These are phyloP conservation scores for Polymixis flavicincta DNA, from an alignment of 2,888 invertebrate genomes.

Conservation along the genomic window DNA sequence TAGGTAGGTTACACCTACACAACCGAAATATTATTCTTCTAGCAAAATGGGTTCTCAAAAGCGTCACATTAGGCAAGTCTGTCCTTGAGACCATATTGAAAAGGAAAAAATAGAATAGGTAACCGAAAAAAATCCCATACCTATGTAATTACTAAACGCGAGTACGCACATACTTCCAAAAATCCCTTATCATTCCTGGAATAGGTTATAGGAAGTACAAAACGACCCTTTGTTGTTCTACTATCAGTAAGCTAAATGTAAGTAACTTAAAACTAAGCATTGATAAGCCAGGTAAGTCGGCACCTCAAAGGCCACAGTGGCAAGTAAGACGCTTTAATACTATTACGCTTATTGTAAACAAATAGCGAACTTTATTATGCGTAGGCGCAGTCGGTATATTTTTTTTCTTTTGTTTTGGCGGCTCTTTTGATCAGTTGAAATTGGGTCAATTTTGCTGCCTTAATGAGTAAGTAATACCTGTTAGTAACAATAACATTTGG, in stretches of 20 bases:
- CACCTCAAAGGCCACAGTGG: constrained; percentile 82
- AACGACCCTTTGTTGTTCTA: constrained; percentile 32
- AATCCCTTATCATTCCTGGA: constrained; percentile 55
- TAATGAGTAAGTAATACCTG: constrained; percentile 50
- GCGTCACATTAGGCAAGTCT: neutral
- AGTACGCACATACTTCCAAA: constrained; percentile 16
- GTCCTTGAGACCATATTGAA: constrained; percentile 13
- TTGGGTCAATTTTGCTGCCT: constrained; percentile 63
- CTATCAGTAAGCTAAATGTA: constrained; percentile 36
- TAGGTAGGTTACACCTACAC: neutral
- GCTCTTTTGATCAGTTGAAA: constrained; percentile 68
- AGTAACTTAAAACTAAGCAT: constrained; percentile 40
- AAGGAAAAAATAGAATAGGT: constrained; percentile 22
- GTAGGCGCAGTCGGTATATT: constrained; percentile 62
- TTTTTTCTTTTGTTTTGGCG: constrained; percentile 78
- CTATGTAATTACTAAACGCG: constrained; percentile 10
- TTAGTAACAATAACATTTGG: constrained; percentile 6
- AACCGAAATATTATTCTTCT: neutral
- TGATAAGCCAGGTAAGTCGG: constrained; percentile 72
- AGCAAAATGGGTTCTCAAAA: neutral
- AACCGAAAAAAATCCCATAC: constrained; percentile 19
- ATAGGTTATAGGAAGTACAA: constrained; percentile 41
- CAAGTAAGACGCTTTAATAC: constrained; percentile 81
- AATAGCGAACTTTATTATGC: constrained; percentile 74
- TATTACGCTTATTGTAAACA: constrained; percentile 81